A percentile compares a stretch with the other conserved stretches of the same genome.
These are phyloP conservation scores for Tragelaphus strepsiceros DNA, from an alignment of 2,113 vertebrate species.

Conservation along the genomic window DNA sequence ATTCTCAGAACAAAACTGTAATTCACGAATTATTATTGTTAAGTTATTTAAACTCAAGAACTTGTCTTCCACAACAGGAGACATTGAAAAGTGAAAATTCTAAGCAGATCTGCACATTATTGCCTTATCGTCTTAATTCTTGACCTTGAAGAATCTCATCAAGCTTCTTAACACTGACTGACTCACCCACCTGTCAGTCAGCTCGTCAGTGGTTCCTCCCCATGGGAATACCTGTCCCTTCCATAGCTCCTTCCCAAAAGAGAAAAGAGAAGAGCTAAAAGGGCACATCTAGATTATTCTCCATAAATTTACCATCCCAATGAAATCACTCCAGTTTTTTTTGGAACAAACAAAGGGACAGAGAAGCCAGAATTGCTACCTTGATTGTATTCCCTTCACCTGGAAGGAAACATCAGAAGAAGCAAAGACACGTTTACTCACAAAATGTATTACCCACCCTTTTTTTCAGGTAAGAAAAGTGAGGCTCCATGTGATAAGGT, in stretches of 20 bases:
- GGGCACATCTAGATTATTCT: not conserved
- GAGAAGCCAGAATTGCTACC: not conserved
- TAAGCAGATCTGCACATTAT: not conserved
- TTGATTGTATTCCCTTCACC: not conserved
- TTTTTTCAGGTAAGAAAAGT: not conserved
- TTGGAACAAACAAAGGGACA: not conserved
- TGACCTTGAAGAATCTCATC: not conserved
- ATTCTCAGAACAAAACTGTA: not conserved
- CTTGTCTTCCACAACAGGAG: not conserved
- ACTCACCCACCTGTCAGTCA: not conserved
- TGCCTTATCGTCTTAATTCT: not conserved
- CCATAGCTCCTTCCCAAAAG: not conserved
- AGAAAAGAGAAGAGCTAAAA: not conserved
- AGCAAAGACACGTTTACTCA: not conserved
- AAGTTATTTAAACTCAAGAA: not conserved
- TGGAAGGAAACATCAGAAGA: not conserved
- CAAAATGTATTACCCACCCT: not conserved
- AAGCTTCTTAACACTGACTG: not conserved
- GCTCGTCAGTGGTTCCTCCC: fast-evolving
- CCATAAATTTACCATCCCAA: not conserved
- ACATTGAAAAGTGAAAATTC: constrained; percentile 7
- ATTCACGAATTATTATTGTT: not conserved
- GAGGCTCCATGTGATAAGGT: not conserved
- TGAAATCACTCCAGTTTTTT: not conserved
- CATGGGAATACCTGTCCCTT: not conserved